Evolutionary conservation across 2,888 invertebrate species (phyloP), one percentile per base, ranked within the genome.

Genomic region (Stegophylla sp.): DNA sequence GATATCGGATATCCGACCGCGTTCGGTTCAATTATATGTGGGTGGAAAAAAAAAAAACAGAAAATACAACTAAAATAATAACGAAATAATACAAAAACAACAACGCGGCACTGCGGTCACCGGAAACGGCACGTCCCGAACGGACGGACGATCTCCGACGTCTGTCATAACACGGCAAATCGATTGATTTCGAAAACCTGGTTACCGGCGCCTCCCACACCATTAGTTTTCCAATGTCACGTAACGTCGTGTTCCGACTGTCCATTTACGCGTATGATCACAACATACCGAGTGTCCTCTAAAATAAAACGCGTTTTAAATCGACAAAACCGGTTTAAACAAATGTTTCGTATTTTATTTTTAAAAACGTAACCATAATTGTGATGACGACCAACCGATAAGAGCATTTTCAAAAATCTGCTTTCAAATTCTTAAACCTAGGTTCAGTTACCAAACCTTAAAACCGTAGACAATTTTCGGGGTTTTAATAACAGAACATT

Each of bases 1-100:
- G 77, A 77, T 69, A 77, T 77, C 77, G 77, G 77, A 77, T 34
- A 69, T 77, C 77, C 77, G 77, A 77, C 77, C 34, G 34, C 34
- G 12, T 61, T 66, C 67, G 56, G 67, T 45, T 34, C 59, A 59
- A 76, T 53, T 34, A 28, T 26, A 63, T 12, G 2, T 13, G 2
- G 10, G 20, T 20, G 20, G 13, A 43, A 41, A 64, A 20, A 34
- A 63, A 41, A 63, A 66, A 20, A 43, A 43, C 15, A 28, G 4
- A 48, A 34, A 53, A 51, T 28, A 53, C 23, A n/a, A 45, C 15
- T 23, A 7, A 51, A 48, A 69, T 51, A 69, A 1, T 0, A 0
- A 23, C 20, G n/a, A 53, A 9, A 1, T 5, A 20, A 23, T 13
- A 28, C n/a, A n/a, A 28, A 69, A 17, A 34, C 20, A 20, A 1